These are phyloP conservation scores for Tolypeutes matacus DNA, from an alignment of 2,797 vertebrate genomes.

Conservation along the genomic window DNA sequence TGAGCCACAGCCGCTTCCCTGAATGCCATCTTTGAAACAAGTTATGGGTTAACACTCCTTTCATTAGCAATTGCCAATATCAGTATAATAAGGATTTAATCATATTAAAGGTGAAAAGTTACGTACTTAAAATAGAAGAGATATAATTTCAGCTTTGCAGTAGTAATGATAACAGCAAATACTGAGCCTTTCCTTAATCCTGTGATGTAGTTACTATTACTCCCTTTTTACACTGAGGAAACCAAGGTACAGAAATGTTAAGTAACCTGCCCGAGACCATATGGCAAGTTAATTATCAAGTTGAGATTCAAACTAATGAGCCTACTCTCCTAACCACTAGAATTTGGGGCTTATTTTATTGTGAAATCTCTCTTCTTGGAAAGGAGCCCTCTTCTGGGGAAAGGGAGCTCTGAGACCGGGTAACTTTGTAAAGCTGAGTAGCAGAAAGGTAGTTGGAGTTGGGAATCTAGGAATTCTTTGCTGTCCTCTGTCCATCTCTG, in stretches of 20 bases:
- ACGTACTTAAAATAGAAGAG: not conserved
- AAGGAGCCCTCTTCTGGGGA: not conserved
- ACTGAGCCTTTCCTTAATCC: slow-evolving; percentile 59
- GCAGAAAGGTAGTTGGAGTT: not conserved
- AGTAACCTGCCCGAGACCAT: not conserved
- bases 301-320: not conserved
- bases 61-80: slow-evolving; percentile 31
- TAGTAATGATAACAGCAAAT: not conserved
- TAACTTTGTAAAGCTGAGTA: not conserved
- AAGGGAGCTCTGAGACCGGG: not conserved
- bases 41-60: not conserved
- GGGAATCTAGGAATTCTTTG: not conserved
- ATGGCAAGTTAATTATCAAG: slow-evolving; percentile 12
- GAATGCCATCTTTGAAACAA: not conserved
- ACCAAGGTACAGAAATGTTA: slow-evolving; percentile 2
- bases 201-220: not conserved
- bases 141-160: slow-evolving; percentile 33
- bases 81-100: not conserved
- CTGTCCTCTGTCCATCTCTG: not conserved
- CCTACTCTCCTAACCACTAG: not conserved
- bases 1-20: no score
- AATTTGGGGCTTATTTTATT: not conserved
- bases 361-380: not conserved
- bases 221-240: slow-evolving; percentile 46
- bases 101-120: slow-evolving; percentile 40